These are phyloP conservation scores for Rhyacophila brunnea DNA, from an alignment of 1,140 invertebrate species.

Conservation along the genomic window DNA sequence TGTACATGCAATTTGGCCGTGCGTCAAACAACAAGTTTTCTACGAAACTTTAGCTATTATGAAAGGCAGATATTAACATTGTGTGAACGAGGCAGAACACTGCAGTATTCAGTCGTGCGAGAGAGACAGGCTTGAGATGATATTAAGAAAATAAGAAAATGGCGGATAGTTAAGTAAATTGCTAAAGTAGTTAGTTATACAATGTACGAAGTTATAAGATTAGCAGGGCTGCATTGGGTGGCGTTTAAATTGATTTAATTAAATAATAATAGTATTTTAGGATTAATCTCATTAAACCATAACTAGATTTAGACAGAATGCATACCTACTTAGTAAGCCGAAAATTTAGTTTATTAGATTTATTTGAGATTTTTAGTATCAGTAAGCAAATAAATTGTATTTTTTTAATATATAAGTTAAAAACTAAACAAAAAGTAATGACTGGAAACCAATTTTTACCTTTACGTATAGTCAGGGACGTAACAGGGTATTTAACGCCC, in stretches of 20 bases:
- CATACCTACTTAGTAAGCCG: no score
- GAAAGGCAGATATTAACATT: constrained; percentile 38
- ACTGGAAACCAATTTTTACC: no score
- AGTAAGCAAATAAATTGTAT: no score
- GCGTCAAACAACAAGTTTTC: constrained; percentile 25
- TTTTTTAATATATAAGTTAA: no score
- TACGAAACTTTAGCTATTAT: constrained; percentile 35
- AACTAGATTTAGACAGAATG: no score
- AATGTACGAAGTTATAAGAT: constrained; percentile 30
- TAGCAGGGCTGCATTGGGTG: constrained; percentile 22
- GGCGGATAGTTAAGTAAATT: constrained; percentile 37
- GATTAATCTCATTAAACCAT: no score
- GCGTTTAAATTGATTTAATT: constrained; percentile 12
- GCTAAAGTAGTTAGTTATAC: constrained; percentile 35
- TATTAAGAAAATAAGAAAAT: constrained; percentile 38
- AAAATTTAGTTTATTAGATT: no score
- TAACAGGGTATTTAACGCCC: no score
- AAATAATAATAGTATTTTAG: no score
- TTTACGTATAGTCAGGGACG: no score
- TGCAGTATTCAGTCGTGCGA: constrained; percentile 6
- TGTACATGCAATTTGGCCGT: not conserved
- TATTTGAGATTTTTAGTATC: no score
- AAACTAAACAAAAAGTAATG: no score
- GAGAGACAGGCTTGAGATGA: constrained; percentile 23
- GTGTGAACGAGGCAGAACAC: constrained; percentile 20